phyloP scores from a whole-genome alignment of 2,888 invertebrate genomes.

The Sepioteuthis lessoniana region DNA sequence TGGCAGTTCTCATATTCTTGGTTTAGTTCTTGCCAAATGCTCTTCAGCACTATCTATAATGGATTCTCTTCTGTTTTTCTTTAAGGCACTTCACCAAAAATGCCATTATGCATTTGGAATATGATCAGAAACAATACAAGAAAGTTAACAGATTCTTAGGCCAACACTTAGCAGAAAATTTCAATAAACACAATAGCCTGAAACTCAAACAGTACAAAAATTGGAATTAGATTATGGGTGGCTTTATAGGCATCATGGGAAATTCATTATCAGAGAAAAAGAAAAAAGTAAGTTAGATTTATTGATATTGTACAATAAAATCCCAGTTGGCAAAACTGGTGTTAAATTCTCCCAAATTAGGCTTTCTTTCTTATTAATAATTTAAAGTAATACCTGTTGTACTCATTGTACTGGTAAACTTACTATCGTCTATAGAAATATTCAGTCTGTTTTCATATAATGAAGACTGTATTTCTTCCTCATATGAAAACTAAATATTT shows the following conservation, averaged over 20 bases:
- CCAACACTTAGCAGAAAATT: background rate
- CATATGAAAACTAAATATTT: too few species aligned
- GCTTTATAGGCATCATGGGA: background rate
- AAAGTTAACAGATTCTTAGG: background rate
- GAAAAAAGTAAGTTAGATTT: background rate
- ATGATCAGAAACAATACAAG: constrained; percentile 21
- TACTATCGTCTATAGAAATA: too few species aligned
- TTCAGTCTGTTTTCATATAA: too few species aligned
- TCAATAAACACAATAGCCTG: background rate
- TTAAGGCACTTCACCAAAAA: background rate
- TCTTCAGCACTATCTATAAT: background rate
- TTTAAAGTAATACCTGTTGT: too few species aligned
- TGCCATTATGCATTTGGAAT: background rate
- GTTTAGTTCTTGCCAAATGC: background rate
- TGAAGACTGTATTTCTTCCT: too few species aligned
- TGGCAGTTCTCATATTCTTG: background rate
- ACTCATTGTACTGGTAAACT: too few species aligned
- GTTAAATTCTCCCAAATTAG: too few species aligned
- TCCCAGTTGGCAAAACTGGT: background rate
- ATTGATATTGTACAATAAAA: background rate
- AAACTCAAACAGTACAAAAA: background rate
- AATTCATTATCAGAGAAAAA: background rate
- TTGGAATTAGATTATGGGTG: background rate
- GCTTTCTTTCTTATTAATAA: too few species aligned
- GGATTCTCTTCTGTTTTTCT: background rate